Conservation (phyloP, 2,797 vertebrate genomes). For the Thalassophryne amazonica region DNA sequence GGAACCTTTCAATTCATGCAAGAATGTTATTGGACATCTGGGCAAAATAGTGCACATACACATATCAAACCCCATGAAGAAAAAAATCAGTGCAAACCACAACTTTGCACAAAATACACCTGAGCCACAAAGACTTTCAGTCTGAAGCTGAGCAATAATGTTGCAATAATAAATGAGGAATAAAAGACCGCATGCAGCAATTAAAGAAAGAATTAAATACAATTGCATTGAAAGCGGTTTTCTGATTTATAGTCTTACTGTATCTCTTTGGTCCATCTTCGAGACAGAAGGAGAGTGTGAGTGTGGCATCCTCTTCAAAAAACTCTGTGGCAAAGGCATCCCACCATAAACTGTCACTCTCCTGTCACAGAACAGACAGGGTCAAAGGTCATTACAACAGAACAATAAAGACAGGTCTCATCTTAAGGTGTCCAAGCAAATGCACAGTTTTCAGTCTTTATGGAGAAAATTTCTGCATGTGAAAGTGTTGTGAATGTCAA, state of each 20-base stretch:
- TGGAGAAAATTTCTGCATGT: too few species aligned
- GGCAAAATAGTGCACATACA: too few species aligned
- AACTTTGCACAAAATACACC: neutral
- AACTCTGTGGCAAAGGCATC: constrained; percentile 98
- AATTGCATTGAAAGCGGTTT: neutral
- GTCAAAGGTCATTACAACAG: neutral
- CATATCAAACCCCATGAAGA: neutral
- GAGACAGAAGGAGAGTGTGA: constrained; percentile 98
- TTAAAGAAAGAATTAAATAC: neutral
- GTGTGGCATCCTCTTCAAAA: constrained; percentile 97
- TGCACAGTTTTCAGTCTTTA: too few species aligned
- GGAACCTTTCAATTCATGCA: too few species aligned
- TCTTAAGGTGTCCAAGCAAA: neutral
- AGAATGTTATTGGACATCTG: too few species aligned
- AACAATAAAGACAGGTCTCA: neutral
- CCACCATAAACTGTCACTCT: constrained; percentile 99
- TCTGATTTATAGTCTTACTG: constrained; percentile 83
- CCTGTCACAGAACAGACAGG: constrained; percentile 76
- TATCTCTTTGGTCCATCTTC: constrained; percentile 99
- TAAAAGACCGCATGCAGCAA: neutral
- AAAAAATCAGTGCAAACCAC: neutral
- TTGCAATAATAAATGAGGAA: neutral
- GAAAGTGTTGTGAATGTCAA: too few species aligned
- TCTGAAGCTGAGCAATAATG: too few species aligned
- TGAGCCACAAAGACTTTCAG: too few species aligned